Base-by-base conservation (phyloP, 2,888 invertebrate species). In the Parnassius smintheus region DNA sequence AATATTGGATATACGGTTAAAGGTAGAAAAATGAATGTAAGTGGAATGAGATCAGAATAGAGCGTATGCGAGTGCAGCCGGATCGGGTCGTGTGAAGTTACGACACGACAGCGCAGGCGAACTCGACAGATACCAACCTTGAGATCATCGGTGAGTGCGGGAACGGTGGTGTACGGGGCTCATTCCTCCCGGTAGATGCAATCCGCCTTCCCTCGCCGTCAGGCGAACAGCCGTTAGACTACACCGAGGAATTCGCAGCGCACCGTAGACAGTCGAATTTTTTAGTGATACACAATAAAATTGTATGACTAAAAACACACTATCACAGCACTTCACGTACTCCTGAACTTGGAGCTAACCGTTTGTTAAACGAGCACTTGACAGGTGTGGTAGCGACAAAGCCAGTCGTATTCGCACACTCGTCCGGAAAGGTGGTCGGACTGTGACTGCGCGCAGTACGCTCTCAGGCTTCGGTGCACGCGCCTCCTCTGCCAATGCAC, bases 71-170 rank as follows among this genome's bases (percentile, higher is more conserved):
- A 82, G 80, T 56, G 49, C 75, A 75, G 78, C 75, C 80, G 82
- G 82, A 83, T 84, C 82, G 80, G 72, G 76, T 74, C 78, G 76
- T 80, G 79, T 79, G 74, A 79, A 80, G 76, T 86, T 80, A 81
- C 86, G 83, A 83, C 84, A 85, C 77, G 69, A 74, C 77, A 70
- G 73, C 73, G 64, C 66, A 65, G 64, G 68, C 64, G 68, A 68
- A 67, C 63, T 72, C 59, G 69, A 72, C 71, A 76, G 73, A 76
- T 80, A 76, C 88, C 81, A 86, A 91, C 91, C 91, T 91, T 88
- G 91, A 91, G 91, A 91, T 91, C 91, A 91, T 91, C 91, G 91
- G 89, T 90, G 86, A 87, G 88, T 88, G 84, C 83, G 80, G 82
- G 83, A 86, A 74, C 81, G 82, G 83, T 88, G 83, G 81, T 88